Evolutionary conservation across 1,140 invertebrate species (phyloP).

Genomic region (Trypoxylus dichotomus): DNA sequence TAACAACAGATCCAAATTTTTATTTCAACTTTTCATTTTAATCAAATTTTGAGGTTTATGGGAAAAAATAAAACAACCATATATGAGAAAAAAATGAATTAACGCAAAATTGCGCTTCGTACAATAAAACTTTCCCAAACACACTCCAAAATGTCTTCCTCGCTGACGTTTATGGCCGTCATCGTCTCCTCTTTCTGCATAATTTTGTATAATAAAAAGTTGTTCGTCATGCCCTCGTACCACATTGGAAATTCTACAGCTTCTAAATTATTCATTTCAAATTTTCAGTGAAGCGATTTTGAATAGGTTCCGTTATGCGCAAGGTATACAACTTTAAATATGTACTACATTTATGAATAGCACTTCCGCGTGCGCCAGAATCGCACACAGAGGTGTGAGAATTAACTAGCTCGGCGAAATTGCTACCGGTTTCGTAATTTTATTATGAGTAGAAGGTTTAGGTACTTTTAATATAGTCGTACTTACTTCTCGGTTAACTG

Average conservation of each 20-base stretch:
- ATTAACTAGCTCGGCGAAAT: not conserved
- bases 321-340: not conserved
- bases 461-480: not conserved
- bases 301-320: not conserved
- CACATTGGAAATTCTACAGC: not conserved
- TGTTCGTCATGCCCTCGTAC: not conserved
- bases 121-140: not conserved
- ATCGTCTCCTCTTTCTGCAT: not conserved
- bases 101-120: not conserved
- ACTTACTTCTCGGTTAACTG: too few relatives aligned
- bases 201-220: slow-evolving; percentile 8
- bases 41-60: too few relatives aligned
- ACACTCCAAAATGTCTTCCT: not conserved
- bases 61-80: too few relatives aligned
- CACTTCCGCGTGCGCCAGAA: not conserved
- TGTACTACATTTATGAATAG: not conserved
- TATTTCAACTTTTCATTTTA: too few relatives aligned
- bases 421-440: not conserved
- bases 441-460: not conserved
- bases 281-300: not conserved
- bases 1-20: too few relatives aligned
- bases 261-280: slow-evolving; percentile 4
- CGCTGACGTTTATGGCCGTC: not conserved
- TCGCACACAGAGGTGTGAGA: not conserved
- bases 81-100: not conserved